Percentiles rank a stretch among this genome's conserved stretches.
These are phyloP conservation scores for Cyanistes caeruleus DNA, from an alignment of 2,113 vertebrate species.

Conservation along the genomic window DNA sequence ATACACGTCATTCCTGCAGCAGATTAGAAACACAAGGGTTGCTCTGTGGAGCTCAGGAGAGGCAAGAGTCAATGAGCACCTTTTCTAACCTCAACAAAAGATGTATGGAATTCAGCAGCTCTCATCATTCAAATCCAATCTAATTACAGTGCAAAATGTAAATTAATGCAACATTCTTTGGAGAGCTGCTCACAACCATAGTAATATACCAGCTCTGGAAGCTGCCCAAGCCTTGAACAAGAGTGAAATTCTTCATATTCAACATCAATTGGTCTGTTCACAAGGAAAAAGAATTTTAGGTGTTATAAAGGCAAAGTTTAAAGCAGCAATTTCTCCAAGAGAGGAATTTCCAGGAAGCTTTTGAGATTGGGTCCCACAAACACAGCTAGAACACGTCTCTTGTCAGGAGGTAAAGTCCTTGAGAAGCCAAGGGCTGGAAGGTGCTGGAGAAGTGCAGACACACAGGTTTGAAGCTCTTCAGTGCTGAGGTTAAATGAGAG, in stretches of 20 bases:
- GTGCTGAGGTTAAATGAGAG: rapidly evolving
- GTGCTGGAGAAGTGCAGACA: not conserved
- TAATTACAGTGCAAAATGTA: not conserved
- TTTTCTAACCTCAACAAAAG: not conserved
- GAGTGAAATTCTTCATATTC: not conserved
- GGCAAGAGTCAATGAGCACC: not conserved
- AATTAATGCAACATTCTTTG: not conserved
- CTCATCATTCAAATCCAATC: not conserved
- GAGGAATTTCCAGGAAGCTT: not conserved
- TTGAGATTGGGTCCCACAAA: not conserved
- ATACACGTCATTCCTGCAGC: not conserved
- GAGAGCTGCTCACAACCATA: not conserved
- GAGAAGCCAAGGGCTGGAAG: not conserved
- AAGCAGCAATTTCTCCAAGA: not conserved
- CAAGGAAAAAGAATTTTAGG: not conserved
- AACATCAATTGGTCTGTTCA: not conserved
- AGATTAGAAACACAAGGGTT: not conserved
- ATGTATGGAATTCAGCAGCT: not conserved
- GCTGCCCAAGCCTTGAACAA: not conserved
- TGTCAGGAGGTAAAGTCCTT: not conserved
- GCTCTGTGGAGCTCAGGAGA: not conserved
- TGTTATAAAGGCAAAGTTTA: not conserved
- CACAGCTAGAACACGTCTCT: not conserved
- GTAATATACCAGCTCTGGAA: not conserved
- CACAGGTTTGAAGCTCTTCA: not conserved